Evolutionary conservation across 2,797 vertebrate species (phyloP).

Genomic region (Malurus splendens): DNA sequence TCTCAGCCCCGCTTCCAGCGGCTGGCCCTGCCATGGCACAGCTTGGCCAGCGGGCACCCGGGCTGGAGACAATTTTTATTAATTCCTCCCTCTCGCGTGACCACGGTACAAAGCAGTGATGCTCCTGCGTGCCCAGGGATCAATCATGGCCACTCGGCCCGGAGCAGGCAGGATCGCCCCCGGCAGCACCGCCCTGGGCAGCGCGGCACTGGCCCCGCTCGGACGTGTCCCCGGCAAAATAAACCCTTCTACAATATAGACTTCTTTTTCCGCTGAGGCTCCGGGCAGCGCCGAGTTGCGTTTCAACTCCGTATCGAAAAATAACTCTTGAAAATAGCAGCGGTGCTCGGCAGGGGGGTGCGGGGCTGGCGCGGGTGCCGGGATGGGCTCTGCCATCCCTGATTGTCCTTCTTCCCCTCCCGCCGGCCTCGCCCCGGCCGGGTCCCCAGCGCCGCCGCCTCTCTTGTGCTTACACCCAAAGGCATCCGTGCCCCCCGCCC

Average conservation of each 20-base stretch:
- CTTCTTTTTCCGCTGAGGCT: background rate
- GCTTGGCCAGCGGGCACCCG: background rate
- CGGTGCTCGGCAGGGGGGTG: background rate
- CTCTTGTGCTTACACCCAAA: slow-evolving; percentile 57
- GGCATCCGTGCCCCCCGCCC: background rate
- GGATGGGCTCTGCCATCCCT: background rate
- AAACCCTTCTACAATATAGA: slow-evolving; percentile 28
- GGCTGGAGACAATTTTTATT: background rate
- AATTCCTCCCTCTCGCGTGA: background rate
- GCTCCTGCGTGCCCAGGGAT: background rate
- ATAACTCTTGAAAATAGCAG: slow-evolving; percentile 35
- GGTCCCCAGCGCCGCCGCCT: background rate
- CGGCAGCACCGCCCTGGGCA: background rate
- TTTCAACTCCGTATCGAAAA: background rate
- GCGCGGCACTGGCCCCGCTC: background rate
- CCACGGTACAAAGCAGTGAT: background rate
- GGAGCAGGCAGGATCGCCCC: background rate
- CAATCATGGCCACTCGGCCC: fast-evolving
- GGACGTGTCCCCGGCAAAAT: background rate
- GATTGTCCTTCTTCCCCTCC: slow-evolving; percentile 52
- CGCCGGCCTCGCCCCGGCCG: background rate
- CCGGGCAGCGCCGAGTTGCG: background rate
- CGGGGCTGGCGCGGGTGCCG: background rate
- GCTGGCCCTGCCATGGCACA: fast-evolving
- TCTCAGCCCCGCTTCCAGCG: fast-evolving